Conservation (phyloP, 2,113 vertebrate genomes). For the Oceanites oceanicus region DNA sequence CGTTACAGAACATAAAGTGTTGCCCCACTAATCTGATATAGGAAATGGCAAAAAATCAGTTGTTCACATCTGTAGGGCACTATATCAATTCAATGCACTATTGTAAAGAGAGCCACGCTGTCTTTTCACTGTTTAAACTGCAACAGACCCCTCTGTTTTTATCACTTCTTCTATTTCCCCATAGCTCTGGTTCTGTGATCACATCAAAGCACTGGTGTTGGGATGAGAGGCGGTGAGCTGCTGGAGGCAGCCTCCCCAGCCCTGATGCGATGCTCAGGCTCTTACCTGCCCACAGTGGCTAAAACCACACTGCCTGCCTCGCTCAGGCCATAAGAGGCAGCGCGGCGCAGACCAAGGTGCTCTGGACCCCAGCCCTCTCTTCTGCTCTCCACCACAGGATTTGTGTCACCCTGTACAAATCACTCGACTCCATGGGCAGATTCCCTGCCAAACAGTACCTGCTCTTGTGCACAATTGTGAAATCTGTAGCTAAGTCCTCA, state of each 20-base stretch:
- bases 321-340: accelerated
- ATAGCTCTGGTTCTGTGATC: accelerated
- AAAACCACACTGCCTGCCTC: not conserved
- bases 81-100: not conserved
- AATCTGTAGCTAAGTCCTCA: not conserved
- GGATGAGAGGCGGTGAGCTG: not conserved
- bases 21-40: not conserved
- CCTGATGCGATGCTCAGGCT: not conserved
- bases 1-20: not conserved
- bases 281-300: not conserved
- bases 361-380: not conserved
- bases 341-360: accelerated
- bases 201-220: accelerated
- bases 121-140: not conserved
- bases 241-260: not conserved
- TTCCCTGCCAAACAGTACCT: not conserved
- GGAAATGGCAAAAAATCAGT: not conserved
- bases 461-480: not conserved
- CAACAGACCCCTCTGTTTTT: not conserved
- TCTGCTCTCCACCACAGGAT: not conserved
- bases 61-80: not conserved
- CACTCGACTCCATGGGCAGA: not conserved
- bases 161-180: not conserved
- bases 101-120: not conserved
- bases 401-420: not conserved